Evolutionary conservation across 2,888 invertebrate species (phyloP), one percentile per base, ranked within the genome.

Genomic region (Rhodophaea formosa): DNA sequence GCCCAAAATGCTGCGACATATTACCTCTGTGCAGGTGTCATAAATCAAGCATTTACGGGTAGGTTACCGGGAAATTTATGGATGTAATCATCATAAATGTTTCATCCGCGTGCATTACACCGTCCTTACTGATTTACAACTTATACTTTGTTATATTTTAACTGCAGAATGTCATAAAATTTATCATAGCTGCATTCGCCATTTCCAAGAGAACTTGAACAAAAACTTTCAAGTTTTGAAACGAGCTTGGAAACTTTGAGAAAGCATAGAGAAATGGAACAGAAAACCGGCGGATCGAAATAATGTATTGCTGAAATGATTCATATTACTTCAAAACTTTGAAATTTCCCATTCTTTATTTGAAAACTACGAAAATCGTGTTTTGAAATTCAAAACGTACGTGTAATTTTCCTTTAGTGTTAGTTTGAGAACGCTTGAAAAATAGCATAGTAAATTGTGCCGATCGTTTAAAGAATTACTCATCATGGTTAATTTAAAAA

Each of bases 41-140:
- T 82, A 80, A 80, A 80, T 82, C 79, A 82, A 71, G 72, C 75
- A 77, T 81, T 82, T 79, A 79, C 73, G 69, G 69, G 70, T 75
- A 73, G 75, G 75, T 79, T 74, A 72, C 74, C 55, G 68, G 63
- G 53, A 70, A 76, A 84, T 84, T 84, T 84, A 83, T 82, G 79
- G 68, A 64, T 68, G 77, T 79, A 80, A 83, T 82, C 79, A 79
- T 72, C 77, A 74, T 73, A 75, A 78, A 80, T 78, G 73, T 78
- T 80, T 76, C 72, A 81, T 69, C 68, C 66, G 65, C 70, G 69
- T 77, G 70, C 75, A 79, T 77, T 72, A 72, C 62, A 63, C 61
- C 58, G 56, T 53, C 57, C 55, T 73, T 70, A 74, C 69, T 67
- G 10, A 65, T 63, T 64, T 60, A 58, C 35, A 52, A 44, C 55